Base-by-base conservation (phyloP, 2,888 invertebrate genomes). In the Lacanobia wlatinum region DNA sequence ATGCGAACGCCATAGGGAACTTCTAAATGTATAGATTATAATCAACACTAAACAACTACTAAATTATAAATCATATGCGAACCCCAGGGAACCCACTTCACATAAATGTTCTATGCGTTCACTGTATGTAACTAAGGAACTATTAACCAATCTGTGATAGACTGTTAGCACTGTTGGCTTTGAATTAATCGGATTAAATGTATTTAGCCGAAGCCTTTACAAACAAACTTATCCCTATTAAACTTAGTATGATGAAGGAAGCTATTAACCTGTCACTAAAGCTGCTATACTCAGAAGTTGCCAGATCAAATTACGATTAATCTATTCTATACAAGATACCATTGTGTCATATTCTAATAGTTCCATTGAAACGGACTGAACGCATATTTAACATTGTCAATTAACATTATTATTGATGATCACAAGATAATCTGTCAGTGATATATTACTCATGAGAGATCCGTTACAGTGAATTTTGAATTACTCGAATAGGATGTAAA, bases 391-490 rank as follows among this genome's bases (percentile, higher is more conserved):
- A 80, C 73, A 66, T 66, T 74, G 76, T 73, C 78, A 82, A 83
- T 85, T 83, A 84, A 68, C 64, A 71, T 73, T 64, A 73, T 73
- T 80, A 76, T 86, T 84, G 73, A 78, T 77, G 82, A 71, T 74
- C 67, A 67, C 67, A 62, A 80, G 71, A 84, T 81, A 76, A 83
- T 87, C 81, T 83, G 76, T 78, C 72, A 74, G 73, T 72, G 62
- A 77, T 84, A 75, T 82, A 78, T 83, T 83, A 73, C 60, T 82
- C 73, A 69, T 77, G 43, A 46, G 46, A 70, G 40, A 73, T 71
- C 67, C 61, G 76, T 63, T 73, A 79, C 64, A 70, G 70, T 74
- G 86, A 80, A 85, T 82, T 71, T 74, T 66, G 60, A 83, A 73
- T 79, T 78, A 86, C 67, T 81, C 53, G 40, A 75, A 69, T 71